Evolutionary conservation across 1,140 invertebrate genomes (phyloP), one percentile per base, ranked within the genome.

Genomic region (Trachymyrmex cornetzi): DNA sequence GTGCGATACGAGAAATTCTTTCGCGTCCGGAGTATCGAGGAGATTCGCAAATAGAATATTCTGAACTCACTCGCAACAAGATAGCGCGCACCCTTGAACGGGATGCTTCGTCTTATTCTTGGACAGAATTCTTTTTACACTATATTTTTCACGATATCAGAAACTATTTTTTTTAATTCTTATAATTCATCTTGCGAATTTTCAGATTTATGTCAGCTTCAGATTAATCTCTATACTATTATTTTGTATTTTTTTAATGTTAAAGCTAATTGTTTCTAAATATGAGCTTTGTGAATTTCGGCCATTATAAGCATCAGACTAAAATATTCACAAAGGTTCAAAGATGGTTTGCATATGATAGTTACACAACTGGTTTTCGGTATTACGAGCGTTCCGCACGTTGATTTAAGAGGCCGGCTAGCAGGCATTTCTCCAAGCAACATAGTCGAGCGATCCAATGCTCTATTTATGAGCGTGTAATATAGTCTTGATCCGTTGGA

Each of bases 1-100:
- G 61, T 63, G 64, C 88, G 87, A 89, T 91, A 92, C 91, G 85
- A 86, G 89, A 90, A 90, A 89, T 90, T 89, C 80, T 90, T 89
- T 53, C 55, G 79, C 67, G 66, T 90, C 75, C 87, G 86, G 66
- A 89, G 75, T 86, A 90, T 90, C 72, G 85, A 87, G 77, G 86
- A 89, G 89, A 90, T 90, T 90, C 89, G 85, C 85, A 90, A 90
- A 90, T 89, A 90, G 88, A 90, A 90, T 90, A 89, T 89, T 74
- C 77, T 75, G 66, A 90, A 89, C 74, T 85, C 77, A 66, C 66
- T 59, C 57, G n/a, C 64, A 63, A 19, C 55, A 50, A 50, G 88
- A 90, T 90, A 89, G 82, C 63, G 53, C 77, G 48, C 34, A 27
- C 24, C 53, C 44, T 50, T 63, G 55, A 71, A 74, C 27, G 53